Evolutionary conservation across 2,888 invertebrate genomes (phyloP).

Genomic region (Dolichopus griseipennis): DNA sequence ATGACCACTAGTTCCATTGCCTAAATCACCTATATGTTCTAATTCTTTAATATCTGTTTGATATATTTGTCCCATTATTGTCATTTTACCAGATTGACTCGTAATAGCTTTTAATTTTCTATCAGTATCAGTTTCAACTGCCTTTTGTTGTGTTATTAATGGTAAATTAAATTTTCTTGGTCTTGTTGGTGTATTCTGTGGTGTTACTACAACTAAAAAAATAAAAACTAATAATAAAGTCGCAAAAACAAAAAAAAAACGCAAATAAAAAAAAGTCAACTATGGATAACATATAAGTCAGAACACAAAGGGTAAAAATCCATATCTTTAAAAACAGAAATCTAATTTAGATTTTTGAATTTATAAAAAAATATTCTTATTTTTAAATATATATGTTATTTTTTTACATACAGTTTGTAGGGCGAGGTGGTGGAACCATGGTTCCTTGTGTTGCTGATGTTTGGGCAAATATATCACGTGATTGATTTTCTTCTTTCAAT

Average conservation of each 20-base stretch:
- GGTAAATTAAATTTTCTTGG: conserved; percentile 51
- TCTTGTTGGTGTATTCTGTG: conserved; percentile 46
- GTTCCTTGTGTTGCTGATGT: conserved; percentile 30
- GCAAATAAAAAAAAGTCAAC: background rate
- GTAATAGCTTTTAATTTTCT: conserved; percentile 83
- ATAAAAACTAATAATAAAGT: background rate
- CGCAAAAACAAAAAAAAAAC: background rate
- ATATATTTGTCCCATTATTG: conserved; percentile 69
- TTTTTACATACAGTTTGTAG: conserved; percentile 24
- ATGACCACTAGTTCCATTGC: conserved; percentile 94
- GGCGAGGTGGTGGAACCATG: conserved; percentile 37
- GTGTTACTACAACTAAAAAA: conserved; percentile 25
- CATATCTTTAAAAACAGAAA: too few relatives aligned
- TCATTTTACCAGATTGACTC: conserved; percentile 84
- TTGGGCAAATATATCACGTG: conserved; percentile 40
- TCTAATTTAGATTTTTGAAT: too few relatives aligned
- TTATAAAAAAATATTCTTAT: too few relatives aligned
- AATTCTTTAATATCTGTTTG: conserved; percentile 74
- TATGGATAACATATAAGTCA: too few relatives aligned
- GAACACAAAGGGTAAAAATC: too few relatives aligned
- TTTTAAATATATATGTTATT: conserved; percentile 13
- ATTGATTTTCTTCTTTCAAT: conserved; percentile 50
- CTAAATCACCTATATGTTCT: conserved; percentile 77
- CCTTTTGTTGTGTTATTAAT: conserved; percentile 47
- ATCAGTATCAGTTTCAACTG: conserved; percentile 62